Base-by-base conservation (phyloP, 1,140 invertebrate species). In the Samia ricini region DNA sequence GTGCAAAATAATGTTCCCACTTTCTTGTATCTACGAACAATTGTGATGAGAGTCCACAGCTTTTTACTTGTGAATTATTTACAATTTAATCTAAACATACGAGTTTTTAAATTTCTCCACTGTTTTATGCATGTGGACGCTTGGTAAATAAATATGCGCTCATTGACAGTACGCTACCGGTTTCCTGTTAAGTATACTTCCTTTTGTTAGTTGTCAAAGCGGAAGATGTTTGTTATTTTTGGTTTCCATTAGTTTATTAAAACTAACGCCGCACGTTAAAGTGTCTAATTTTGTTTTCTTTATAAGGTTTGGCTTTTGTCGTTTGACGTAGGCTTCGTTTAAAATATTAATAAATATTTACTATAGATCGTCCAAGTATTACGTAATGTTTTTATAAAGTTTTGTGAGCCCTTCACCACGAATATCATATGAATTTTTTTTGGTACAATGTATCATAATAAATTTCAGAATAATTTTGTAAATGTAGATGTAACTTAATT, bases 1-100 rank as follows among this genome's bases (percentile, higher is more conserved):
- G 73, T 73, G 66, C 72, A 68, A 66, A n/a, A n/a, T n/a, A n/a
- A 72, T 66, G 79, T 68, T 70, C 69, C 71, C 69, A 83, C 74
- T 77, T 73, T 83, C 77, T 72, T 57, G 18, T 19, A 21, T 22
- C 56, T 55, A 55, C 22, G 22, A 23, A 22, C 52, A 22, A n/a
- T 55, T 23, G 52, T 24, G 52, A 22, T 15, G 8, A 42, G 33
- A 7, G 33, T 15, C 33, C 33, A 12, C 12, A 42, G n/a, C 10
- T 8, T 42, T 42, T 42, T 42, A 42, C 4, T 15, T 42, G 33
- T 42, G 33, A 42, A 42, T 12, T 42, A 15, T 42, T 42, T 42
- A 42, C 33, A 15, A 42, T 12, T 15, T 42, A 42, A 42, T 15
- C 33, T 42, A 42, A 42, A 42, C 33, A 12, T 42, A 15, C 12